These are phyloP conservation scores for Alouatta palliata DNA, from an alignment of 2,113 vertebrate species.

Conservation along the genomic window DNA sequence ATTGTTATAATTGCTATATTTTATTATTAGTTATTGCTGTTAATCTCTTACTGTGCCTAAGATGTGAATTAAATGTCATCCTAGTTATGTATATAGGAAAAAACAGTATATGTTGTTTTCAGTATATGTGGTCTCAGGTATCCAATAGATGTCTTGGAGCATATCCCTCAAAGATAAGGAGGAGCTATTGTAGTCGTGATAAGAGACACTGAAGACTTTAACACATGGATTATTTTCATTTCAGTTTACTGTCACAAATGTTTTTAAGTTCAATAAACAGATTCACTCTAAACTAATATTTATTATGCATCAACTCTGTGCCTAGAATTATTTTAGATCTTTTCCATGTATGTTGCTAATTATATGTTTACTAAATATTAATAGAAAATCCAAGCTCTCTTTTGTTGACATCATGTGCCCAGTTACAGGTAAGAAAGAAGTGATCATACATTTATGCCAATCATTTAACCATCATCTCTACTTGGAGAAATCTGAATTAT, in stretches of 20 bases:
- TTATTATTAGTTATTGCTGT: neutral
- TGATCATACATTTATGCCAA: neutral
- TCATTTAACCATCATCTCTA: neutral
- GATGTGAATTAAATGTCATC: neutral
- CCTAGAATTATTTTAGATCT: neutral
- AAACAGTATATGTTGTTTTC: neutral
- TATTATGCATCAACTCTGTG: neutral
- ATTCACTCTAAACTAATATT: neutral
- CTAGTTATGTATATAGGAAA: neutral
- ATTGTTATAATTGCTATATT: neutral
- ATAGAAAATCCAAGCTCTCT: neutral
- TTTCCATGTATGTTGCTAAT: neutral
- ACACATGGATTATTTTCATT: neutral
- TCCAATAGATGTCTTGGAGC: neutral
- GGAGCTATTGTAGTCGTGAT: neutral
- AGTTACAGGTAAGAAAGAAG: conserved; percentile 22
- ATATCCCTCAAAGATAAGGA: neutral
- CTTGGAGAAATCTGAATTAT: neutral
- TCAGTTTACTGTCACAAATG: neutral
- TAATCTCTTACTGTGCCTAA: neutral
- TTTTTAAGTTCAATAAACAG: conserved; percentile 24
- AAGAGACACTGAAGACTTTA: neutral
- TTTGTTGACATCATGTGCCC: neutral
- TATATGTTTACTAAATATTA: neutral
- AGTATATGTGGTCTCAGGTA: neutral